These are phyloP conservation scores for Drosophila bunnanda DNA, from an alignment of 2,888 invertebrate genomes.

Conservation along the genomic window DNA sequence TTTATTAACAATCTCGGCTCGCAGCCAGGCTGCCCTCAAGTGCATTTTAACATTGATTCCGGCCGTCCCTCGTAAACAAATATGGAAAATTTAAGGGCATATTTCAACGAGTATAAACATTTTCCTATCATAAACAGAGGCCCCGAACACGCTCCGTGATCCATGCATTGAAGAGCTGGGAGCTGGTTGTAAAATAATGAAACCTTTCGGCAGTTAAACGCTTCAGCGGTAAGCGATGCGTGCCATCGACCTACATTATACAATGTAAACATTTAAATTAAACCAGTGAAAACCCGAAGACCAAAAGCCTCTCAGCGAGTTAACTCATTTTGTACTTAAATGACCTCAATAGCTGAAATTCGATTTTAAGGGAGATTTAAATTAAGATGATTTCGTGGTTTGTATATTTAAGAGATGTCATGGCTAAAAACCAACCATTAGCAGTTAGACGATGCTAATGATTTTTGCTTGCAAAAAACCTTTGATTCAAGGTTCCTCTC, in stretches of 20 bases:
- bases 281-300: not conserved
- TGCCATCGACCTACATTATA: conserved; percentile 2
- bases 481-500: not conserved
- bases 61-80: conserved; percentile 18
- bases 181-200: conserved; percentile 12
- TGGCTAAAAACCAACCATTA: too few species aligned
- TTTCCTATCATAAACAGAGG: conserved; percentile 24
- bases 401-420: not conserved
- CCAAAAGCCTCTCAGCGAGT: not conserved
- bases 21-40: conserved; percentile 10
- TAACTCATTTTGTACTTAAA: not conserved
- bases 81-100: conserved; percentile 24
- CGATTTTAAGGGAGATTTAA: not conserved
- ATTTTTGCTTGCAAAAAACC: not conserved
- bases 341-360: not conserved
- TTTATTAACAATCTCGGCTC: conserved; percentile 35
- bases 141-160: not conserved
- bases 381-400: not conserved
- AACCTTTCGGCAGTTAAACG: not conserved
- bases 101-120: conserved; percentile 30
- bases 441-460: not conserved
- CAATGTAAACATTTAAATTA: conserved; percentile 13
- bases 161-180: not conserved
- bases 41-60: conserved; percentile 31
- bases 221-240: conserved; percentile 7